Evolutionary conservation across 2,797 vertebrate species (phyloP).

Genomic region (Gadopsis marmoratus): DNA sequence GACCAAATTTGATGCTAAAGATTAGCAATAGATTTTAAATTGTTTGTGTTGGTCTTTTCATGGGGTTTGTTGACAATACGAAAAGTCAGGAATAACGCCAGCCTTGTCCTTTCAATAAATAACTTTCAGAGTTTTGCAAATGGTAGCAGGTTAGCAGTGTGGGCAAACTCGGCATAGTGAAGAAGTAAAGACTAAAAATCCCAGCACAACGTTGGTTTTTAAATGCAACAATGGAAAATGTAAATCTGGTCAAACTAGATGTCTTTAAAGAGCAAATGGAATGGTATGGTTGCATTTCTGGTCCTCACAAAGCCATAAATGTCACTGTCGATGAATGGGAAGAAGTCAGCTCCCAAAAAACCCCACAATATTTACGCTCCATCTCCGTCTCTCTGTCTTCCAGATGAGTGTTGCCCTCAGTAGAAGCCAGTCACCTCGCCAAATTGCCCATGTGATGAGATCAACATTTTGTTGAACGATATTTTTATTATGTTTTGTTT

Average conservation of each 20-base stretch:
- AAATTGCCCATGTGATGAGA: constrained; percentile 69
- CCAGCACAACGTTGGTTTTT: background rate
- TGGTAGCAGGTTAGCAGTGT: constrained; percentile 3
- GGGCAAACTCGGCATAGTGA: constrained; percentile 35
- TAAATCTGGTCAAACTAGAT: background rate
- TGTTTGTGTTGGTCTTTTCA: background rate
- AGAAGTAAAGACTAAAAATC: background rate
- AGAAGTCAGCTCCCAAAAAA: constrained; percentile 8
- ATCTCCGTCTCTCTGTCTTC: constrained; percentile 66
- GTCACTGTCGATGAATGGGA: constrained; percentile 17
- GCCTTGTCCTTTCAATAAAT: background rate
- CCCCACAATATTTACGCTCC: constrained; percentile 42
- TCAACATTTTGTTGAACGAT: constrained; percentile 43
- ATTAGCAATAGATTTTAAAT: background rate
- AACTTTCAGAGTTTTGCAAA: background rate
- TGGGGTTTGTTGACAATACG: background rate
- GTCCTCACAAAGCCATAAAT: constrained; percentile 30
- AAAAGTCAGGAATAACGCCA: background rate
- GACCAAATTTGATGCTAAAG: background rate
- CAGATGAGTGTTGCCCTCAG: constrained; percentile 89
- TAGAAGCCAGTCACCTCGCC: constrained; percentile 77
- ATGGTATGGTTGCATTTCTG: constrained; percentile 40
- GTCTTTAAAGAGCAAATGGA: constrained; percentile 22
- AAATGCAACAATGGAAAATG: background rate
- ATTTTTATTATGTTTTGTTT: constrained; percentile 43